Conservation (phyloP, 2,797 vertebrate genomes). For the Channa striata region DNA sequence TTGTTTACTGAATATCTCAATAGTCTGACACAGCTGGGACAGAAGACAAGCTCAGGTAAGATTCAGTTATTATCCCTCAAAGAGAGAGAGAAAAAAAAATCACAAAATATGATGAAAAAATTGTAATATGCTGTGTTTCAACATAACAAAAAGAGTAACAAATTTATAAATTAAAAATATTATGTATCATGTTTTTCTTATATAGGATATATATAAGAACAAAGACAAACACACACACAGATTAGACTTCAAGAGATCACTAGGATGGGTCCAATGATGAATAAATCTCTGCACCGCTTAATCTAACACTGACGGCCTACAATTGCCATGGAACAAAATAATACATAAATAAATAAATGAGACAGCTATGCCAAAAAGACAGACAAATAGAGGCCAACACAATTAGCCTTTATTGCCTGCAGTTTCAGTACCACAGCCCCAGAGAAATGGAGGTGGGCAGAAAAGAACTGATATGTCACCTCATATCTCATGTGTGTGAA, state of each 20-base stretch:
- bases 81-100: constrained; percentile 45
- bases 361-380: constrained; percentile 16
- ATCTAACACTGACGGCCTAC: constrained; percentile 32
- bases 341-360: background rate
- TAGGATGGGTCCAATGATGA: constrained; percentile 26
- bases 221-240: no score
- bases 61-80: constrained; percentile 64
- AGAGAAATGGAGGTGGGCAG: constrained; percentile 42
- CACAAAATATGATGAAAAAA: constrained; percentile 78
- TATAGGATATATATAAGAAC: no score
- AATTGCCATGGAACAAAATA: constrained; percentile 41
- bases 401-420: constrained; percentile 56
- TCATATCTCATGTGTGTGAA: constrained; percentile 45
- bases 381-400: constrained; percentile 35
- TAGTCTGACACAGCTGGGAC: constrained; percentile 67
- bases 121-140: constrained; percentile 67
- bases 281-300: background rate
- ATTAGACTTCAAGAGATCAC: constrained; percentile 40
- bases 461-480: constrained; percentile 32
- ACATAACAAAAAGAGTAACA: constrained; percentile 35
- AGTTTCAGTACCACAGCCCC: constrained; percentile 20
- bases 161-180: no score
- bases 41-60: constrained; percentile 58
- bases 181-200: no score
- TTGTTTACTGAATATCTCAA: constrained; percentile 68